These are phyloP conservation scores for Pantherophis guttatus DNA, from an alignment of 2,113 vertebrate species.

Conservation along the genomic window DNA sequence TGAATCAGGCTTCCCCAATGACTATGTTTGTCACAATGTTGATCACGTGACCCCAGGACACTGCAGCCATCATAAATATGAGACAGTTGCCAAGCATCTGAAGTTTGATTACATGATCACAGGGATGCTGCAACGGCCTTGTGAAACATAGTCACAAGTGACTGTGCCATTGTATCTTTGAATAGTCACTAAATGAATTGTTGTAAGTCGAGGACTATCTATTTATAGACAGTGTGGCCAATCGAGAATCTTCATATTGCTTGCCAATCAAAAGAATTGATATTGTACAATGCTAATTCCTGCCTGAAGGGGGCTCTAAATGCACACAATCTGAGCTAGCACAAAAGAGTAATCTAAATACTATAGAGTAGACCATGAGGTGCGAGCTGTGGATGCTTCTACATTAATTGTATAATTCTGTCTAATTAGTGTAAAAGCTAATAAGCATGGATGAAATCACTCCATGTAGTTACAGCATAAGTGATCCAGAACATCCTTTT, in stretches of 20 bases:
- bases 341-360: neutral
- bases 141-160: neutral
- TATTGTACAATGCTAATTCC: neutral
- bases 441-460: neutral
- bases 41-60: neutral
- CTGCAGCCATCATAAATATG: neutral
- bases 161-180: neutral
- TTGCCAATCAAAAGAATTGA: neutral
- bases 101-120: neutral
- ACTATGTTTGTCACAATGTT: neutral
- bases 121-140: neutral
- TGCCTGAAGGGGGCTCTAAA: neutral
- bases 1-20: neutral
- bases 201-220: neutral
- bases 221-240: neutral
- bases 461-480: neutral
- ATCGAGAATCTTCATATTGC: neutral
- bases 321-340: neutral
- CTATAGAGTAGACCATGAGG: too few relatives aligned
- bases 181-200: neutral
- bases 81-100: neutral
- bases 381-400: neutral
- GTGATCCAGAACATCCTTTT: neutral
- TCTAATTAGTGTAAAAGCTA: neutral
- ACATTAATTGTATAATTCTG: neutral